A percentile compares a stretch with the other conserved stretches of the same genome.
phyloP scores from a whole-genome alignment of 2,888 invertebrate genomes.

The Meiosimyza decipiens region DNA sequence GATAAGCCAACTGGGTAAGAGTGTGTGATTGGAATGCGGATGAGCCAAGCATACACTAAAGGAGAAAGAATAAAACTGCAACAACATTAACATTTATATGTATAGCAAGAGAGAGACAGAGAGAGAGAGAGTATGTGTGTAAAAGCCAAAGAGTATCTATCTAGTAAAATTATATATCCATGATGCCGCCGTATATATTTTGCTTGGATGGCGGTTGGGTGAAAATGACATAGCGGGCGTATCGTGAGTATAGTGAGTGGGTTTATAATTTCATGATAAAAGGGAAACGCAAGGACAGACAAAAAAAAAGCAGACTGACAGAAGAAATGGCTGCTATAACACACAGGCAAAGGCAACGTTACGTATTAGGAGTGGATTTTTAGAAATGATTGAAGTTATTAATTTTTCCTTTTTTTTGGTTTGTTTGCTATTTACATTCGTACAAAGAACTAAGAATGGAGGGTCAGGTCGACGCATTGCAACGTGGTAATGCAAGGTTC shows the following conservation, averaged over 20 bases:
- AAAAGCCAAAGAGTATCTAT: too few relatives aligned
- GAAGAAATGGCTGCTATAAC: neutral
- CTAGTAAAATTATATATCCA: too few relatives aligned
- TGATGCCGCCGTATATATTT: slow-evolving; percentile 5
- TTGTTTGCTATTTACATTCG: too few relatives aligned
- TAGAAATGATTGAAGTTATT: too few relatives aligned
- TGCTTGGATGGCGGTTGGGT: neutral
- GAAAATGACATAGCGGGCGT: slow-evolving; percentile 23
- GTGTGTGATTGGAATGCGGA: slow-evolving; percentile 35
- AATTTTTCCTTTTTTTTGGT: too few relatives aligned
- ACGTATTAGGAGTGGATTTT: neutral
- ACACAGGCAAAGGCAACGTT: neutral
- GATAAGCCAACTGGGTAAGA: slow-evolving; percentile 1
- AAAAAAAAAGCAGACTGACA: slow-evolving; percentile 21
- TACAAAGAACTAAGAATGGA: too few relatives aligned
- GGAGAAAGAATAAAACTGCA: neutral
- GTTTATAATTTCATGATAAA: slow-evolving; percentile 55
- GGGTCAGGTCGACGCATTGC: too few relatives aligned
- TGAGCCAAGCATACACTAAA: slow-evolving; percentile 23
- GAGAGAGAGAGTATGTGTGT: neutral
- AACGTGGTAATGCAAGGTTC: too few relatives aligned
- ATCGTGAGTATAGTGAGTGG: slow-evolving; percentile 22
- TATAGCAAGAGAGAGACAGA: neutral
- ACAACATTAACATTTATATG: neutral
- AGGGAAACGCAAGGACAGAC: slow-evolving; percentile 33